These are phyloP conservation scores for Collichthys lucidus DNA, from an alignment of 2,113 vertebrate genomes.

Conservation along the genomic window DNA sequence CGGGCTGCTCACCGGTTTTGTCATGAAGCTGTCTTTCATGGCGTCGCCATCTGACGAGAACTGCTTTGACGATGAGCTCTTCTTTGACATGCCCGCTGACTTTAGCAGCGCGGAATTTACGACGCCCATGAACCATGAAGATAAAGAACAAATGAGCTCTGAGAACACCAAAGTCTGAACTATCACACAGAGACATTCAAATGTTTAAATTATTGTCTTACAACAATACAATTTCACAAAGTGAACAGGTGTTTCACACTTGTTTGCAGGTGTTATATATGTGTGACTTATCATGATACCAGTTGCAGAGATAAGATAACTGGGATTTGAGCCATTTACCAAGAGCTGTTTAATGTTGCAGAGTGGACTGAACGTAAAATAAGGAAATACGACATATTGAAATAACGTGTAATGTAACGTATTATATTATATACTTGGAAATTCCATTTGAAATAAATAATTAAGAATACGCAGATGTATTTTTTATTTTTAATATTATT, in stretches of 20 bases:
- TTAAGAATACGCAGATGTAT: neutral
- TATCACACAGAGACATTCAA: neutral
- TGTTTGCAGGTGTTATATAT: conserved; percentile 3
- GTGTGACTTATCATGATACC: neutral
- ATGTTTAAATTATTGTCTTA: neutral
- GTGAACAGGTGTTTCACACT: neutral
- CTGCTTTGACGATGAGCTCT: conserved; percentile 82
- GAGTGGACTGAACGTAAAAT: neutral
- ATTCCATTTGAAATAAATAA: conserved; percentile 9
- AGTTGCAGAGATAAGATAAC: neutral
- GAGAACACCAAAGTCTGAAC: conserved; percentile 50
- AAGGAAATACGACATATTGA: neutral
- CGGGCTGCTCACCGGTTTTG: conserved; percentile 73
- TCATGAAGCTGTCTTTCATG: conserved; percentile 79
- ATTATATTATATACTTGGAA: neutral
- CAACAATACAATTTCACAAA: neutral
- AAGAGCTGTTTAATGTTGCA: neutral
- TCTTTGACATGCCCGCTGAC: conserved; percentile 80
- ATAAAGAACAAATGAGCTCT: conserved; percentile 14
- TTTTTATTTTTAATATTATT: neutral
- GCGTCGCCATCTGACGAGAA: conserved; percentile 69
- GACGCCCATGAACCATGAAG: neutral
- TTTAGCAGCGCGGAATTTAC: conserved; percentile 30
- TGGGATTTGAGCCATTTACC: neutral
- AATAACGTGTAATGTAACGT: neutral